Conservation (phyloP, 2,113 vertebrate genomes). For the Fulica atra region DNA sequence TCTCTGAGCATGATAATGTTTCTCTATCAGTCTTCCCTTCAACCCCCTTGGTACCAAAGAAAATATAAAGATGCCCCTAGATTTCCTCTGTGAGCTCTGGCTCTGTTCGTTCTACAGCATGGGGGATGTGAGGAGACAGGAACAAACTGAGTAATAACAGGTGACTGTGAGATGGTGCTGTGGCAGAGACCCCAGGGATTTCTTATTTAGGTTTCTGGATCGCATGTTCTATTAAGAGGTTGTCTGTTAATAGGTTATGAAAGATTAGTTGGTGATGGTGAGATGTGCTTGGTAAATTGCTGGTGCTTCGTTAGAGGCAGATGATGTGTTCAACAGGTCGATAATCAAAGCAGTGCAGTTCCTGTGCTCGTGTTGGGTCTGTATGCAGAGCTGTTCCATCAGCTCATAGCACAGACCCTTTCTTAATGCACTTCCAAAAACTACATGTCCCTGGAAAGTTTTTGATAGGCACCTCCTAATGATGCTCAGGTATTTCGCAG, state of each 20-base stretch:
- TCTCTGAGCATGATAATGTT: neutral
- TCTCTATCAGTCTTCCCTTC: neutral
- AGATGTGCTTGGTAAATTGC: neutral
- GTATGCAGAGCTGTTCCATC: neutral
- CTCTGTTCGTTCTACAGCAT: neutral
- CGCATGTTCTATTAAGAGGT: neutral
- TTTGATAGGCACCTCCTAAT: neutral
- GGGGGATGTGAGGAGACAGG: neutral
- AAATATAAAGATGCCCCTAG: neutral
- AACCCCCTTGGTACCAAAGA: neutral
- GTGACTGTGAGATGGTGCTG: rapidly evolving
- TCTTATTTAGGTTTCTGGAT: neutral
- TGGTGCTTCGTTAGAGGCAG: neutral
- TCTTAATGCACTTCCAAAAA: neutral
- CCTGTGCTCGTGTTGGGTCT: neutral
- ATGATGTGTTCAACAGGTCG: neutral
- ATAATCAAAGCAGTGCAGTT: neutral
- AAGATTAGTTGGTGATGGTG: neutral
- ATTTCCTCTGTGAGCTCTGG: neutral
- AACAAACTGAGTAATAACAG: neutral
- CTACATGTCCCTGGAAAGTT: neutral
- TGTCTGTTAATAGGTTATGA: neutral
- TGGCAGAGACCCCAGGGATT: neutral
- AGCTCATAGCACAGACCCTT: neutral
- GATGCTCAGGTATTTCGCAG: neutral